Conservation (phyloP, 2,888 invertebrate genomes). For the Serripes groenlandicus region DNA sequence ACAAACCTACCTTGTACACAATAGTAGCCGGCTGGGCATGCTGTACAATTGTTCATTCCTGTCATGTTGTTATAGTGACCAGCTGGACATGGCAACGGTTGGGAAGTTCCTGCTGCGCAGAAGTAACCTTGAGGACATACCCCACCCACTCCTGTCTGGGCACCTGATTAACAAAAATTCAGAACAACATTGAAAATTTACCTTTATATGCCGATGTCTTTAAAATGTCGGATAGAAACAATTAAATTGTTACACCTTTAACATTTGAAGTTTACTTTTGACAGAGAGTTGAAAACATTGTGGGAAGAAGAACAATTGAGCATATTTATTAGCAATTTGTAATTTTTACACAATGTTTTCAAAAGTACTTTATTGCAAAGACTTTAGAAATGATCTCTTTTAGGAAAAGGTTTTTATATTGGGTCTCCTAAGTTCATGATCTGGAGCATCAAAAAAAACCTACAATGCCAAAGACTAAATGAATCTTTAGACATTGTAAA, state of each 20-base stretch:
- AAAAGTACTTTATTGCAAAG: not conserved
- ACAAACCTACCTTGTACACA: conserved; percentile 79
- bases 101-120: conserved; percentile 79
- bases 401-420: not conserved
- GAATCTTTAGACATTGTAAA: no score
- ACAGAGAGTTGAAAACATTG: not conserved
- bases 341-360: not conserved
- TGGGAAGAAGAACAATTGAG: not conserved
- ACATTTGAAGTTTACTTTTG: not conserved
- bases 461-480: no score
- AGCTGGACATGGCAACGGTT: conserved; percentile 80
- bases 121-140: conserved; percentile 81
- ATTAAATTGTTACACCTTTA: not conserved
- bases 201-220: not conserved
- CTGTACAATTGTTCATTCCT: conserved; percentile 76
- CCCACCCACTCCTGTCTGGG: conserved; percentile 82
- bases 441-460: no score
- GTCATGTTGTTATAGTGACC: conserved; percentile 81
- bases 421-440: no score
- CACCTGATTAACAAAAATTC: no score
- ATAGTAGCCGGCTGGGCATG: conserved; percentile 84
- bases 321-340: not conserved
- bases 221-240: not conserved
- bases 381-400: not conserved
- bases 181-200: no score